Percentiles rank a stretch among this genome's conserved stretches.
Conservation (phyloP, 2,888 invertebrate species). For the Tetramorium bicarinatum region DNA sequence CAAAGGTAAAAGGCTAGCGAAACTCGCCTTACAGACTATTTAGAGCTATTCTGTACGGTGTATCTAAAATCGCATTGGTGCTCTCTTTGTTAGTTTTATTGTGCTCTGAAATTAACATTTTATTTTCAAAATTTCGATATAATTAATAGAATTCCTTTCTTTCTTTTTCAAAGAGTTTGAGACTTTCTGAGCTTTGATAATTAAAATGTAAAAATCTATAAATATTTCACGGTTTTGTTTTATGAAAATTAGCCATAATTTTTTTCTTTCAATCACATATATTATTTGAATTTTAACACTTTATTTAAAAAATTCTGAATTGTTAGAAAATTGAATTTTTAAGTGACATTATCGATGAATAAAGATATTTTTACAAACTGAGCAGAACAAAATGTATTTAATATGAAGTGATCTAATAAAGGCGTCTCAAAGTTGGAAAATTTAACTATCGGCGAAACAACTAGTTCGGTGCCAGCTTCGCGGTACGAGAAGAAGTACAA, state of each 20-base stretch:
- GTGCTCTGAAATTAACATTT: not conserved
- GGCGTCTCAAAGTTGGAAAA: conserved; percentile 54
- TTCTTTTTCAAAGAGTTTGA: not conserved
- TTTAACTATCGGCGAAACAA: conserved; percentile 23
- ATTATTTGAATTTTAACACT: not conserved
- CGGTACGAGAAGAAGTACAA: conserved; percentile 53
- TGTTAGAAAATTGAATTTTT: not conserved
- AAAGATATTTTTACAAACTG: not conserved
- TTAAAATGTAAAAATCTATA: not conserved
- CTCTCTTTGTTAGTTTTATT: conserved; percentile 17
- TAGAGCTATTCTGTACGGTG: conserved; percentile 34
- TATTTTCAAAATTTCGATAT: not conserved
- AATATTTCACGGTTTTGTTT: not conserved
- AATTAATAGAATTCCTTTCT: not conserved
- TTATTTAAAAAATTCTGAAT: not conserved
- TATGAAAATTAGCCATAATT: not conserved
- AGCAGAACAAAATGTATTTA: not conserved
- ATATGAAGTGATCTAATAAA: not conserved
- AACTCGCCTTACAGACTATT: conserved; percentile 70
- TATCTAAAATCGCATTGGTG: not conserved
- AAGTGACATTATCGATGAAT: not conserved
- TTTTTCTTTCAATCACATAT: not conserved
- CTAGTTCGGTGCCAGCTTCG: conserved; percentile 45
- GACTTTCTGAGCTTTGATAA: not conserved
- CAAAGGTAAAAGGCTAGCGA: conserved; percentile 33